Evolutionary conservation across 35 echinoderm and acorn worm species (phyloP), one percentile per base, ranked within the genome.

Genomic region (Diadema setosum): DNA sequence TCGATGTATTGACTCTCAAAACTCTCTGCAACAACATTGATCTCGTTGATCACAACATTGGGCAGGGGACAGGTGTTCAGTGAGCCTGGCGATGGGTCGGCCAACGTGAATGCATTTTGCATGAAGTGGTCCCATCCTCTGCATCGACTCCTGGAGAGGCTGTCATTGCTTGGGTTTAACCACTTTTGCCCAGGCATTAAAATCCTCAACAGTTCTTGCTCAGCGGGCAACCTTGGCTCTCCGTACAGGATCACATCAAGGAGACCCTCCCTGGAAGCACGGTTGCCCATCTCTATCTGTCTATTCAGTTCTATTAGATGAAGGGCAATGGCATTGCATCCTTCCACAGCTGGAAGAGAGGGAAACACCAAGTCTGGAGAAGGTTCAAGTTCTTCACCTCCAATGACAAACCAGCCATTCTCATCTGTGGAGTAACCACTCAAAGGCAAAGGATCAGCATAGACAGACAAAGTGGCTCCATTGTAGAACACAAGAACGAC

Each of bases 201-300:
- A 15, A 67, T 56, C 36, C 58, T 75, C 6, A 85, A 32, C 5
- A 99, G 83, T 35, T 88, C 69, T 34, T 56, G 82, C 34, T 92
- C 65, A 3, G 27, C 17, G 27, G 36, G 34, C 15, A 39, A 6
- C 18, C 5, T 41, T 42, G 55, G 21, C 17, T 87, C 86, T 17
- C 88, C 89, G 90, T 95, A 99, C 39, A 99, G 45, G 27, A 99
- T 86, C 30, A 86, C 92, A 85, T 99, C 96, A 2, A 92, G 50
- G 55, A 99, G 89, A 46, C 84, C 83, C 26, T 63, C 29, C 11
- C 39, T 65, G 25, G 96, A 92, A 14, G 94, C 84, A 21, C 81
- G 7, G 21, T 88, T 63, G 14, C 82, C 60, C 56, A n/a, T 23
- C 15, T 27, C 64, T 34, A 95, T 55, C 12, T 69, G 87, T 25